phyloP scores from a whole-genome alignment of 2,888 invertebrate species.

The Drosophila recens region DNA sequence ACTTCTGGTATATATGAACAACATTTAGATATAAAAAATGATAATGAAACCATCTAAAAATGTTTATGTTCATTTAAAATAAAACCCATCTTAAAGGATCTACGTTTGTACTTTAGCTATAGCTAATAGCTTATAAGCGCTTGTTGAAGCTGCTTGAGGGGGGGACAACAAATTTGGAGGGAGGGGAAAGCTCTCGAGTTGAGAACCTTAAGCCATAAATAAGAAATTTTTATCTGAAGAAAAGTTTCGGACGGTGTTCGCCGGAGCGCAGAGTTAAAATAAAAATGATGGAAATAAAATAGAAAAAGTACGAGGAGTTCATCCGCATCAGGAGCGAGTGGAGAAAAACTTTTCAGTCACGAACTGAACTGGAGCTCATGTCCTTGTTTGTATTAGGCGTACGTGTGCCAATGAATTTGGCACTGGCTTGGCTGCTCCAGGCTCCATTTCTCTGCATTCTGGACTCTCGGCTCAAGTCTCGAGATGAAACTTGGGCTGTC shows the following conservation, averaged over 20 bases:
- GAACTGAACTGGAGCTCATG: conserved; percentile 79
- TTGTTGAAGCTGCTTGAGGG: conserved; percentile 10
- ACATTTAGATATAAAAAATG: background rate
- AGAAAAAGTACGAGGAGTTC: conserved; percentile 72
- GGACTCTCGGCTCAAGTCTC: conserved; percentile 2
- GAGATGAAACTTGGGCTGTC: conserved; percentile 71
- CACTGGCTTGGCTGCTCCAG: conserved; percentile 36
- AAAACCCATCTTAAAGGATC: conserved; percentile 18
- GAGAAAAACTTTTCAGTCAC: conserved; percentile 80
- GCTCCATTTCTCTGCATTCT: background rate
- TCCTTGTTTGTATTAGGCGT: conserved; percentile 82
- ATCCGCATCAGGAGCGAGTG: conserved; percentile 58
- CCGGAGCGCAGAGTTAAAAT: conserved; percentile 66
- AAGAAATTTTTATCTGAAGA: conserved; percentile 80
- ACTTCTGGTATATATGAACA: background rate
- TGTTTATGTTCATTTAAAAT: background rate
- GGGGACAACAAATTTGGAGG: conserved; percentile 48
- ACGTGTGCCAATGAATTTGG: conserved; percentile 80
- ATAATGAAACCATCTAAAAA: background rate
- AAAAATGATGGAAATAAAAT: conserved; percentile 80
- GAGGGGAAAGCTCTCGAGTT: conserved; percentile 47
- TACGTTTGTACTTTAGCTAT: conserved; percentile 23
- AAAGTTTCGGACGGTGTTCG: conserved; percentile 74
- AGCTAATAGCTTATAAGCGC: too few species aligned
- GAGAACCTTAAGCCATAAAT: conserved; percentile 81